Base-by-base conservation (phyloP, 2,888 invertebrate species). In the Lypha dubia region DNA sequence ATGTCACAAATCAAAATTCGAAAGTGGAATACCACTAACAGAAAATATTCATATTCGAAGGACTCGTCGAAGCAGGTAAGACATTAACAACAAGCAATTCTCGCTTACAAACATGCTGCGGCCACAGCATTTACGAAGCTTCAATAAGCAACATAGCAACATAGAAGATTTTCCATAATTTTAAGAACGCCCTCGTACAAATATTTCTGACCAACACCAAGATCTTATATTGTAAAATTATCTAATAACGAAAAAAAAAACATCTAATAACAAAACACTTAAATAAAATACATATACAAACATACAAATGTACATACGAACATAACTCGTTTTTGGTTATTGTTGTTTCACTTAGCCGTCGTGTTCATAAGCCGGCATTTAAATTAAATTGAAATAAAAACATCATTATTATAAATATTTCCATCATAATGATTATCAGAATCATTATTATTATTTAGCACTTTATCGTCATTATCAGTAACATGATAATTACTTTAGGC, bases 351-450 rank as follows among this genome's bases (percentile, higher is more conserved):
- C 7, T 51, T 2, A 46, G n/a, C 35, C 35, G n/a, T 38, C 35
- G 11, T 22, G 4, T 65, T 75, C 53, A 44, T 8, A 63, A 60
- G 77, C 83, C 83, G 83, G 83, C 77, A 83, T 77, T 83, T 83
- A 62, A 77, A 28, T 20, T 13, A 46, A 73, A 68, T 44, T 53
- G 9, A 75, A 38, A 56, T 9, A 24, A 62, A 60, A 35, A n/a
- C 44, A 70, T 44, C 28, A 70, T 65, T 24, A 75, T 56, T 15
- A 28, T 13, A 44, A 32, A 15, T 17, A 20, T 68, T 17, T 24
- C 17, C 62, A n/a, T 71, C 70, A 76, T 56, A 24, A 41, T 41
- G 15, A 63, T 22, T 22, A 9, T 22, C 32, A n/a, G 20, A 9
- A 5, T 44, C n/a, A 46, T 77, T 51, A 49, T 62, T 15, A 2